phyloP scores from a whole-genome alignment of 64 coral and sea anemone species.

The Stylophora pistillata region DNA sequence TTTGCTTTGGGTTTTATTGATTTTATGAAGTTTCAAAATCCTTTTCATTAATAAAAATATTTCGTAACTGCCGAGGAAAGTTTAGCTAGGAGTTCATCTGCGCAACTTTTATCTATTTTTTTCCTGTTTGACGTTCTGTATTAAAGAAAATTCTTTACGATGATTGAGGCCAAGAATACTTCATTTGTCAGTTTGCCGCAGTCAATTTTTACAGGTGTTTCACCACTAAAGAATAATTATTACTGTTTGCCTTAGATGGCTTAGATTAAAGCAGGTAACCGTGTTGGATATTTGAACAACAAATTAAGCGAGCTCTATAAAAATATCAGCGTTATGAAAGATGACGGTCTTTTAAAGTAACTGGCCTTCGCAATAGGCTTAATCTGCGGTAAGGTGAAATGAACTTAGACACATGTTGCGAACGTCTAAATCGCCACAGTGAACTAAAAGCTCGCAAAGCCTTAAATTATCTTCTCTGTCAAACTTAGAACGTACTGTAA shows the following conservation, averaged over 20 bases:
- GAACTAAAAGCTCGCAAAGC: neutral
- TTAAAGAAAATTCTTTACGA: neutral
- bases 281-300: neutral
- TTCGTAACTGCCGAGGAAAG: neutral
- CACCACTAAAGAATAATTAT: neutral
- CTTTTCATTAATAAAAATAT: neutral
- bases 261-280: neutral
- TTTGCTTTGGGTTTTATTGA: neutral
- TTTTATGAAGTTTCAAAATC: neutral
- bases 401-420: neutral
- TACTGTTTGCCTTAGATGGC: neutral
- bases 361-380: neutral
- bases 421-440: no score
- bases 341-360: neutral
- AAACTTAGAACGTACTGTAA: neutral
- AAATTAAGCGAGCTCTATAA: neutral
- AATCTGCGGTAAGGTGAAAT: neutral
- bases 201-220: neutral
- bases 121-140: neutral
- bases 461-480: neutral
- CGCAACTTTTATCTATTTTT: neutral
- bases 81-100: neutral
- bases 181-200: neutral
- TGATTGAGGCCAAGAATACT: neutral
- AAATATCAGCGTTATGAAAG: neutral